Evolutionary conservation across 1,140 invertebrate genomes (phyloP).

Genomic region (Coptotermes formosanus): DNA sequence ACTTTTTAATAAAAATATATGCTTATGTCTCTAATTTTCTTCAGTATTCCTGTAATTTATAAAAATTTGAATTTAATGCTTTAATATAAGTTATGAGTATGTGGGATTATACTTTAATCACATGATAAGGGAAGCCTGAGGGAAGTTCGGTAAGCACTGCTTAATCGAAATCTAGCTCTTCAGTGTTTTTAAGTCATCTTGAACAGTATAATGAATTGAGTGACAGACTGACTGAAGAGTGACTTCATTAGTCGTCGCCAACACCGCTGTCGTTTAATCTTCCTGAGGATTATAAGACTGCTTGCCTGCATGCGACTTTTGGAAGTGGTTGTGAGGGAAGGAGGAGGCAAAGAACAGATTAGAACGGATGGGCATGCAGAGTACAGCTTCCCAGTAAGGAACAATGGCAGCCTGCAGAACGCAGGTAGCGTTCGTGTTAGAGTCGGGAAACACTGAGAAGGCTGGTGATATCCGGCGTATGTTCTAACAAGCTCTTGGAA

Average conservation of each 20-base stretch:
- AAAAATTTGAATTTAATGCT: too few relatives aligned
- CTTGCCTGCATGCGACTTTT: not conserved
- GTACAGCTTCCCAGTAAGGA: not conserved
- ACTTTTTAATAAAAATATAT: too few relatives aligned
- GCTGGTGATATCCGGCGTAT: not conserved
- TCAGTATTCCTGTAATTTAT: too few relatives aligned
- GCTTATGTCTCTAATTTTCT: too few relatives aligned
- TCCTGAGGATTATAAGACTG: not conserved
- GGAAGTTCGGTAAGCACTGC: not conserved
- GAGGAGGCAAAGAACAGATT: not conserved
- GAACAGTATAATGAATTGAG: not conserved
- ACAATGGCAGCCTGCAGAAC: not conserved
- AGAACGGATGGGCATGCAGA: too few relatives aligned
- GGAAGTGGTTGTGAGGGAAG: not conserved
- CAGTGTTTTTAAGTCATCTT: not conserved
- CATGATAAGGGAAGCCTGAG: not conserved
- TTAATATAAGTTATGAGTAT: too few relatives aligned
- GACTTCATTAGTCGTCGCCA: not conserved
- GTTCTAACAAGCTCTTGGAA: not conserved
- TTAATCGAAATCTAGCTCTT: not conserved
- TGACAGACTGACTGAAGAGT: not conserved
- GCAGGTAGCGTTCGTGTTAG: not conserved
- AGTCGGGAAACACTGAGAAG: not conserved
- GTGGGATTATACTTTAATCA: not conserved
- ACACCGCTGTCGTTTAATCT: not conserved